A percentile compares a stretch with the other conserved stretches of the same genome.
phyloP scores from a whole-genome alignment of 2,888 invertebrate genomes.

The Danaus chrysippus region DNA sequence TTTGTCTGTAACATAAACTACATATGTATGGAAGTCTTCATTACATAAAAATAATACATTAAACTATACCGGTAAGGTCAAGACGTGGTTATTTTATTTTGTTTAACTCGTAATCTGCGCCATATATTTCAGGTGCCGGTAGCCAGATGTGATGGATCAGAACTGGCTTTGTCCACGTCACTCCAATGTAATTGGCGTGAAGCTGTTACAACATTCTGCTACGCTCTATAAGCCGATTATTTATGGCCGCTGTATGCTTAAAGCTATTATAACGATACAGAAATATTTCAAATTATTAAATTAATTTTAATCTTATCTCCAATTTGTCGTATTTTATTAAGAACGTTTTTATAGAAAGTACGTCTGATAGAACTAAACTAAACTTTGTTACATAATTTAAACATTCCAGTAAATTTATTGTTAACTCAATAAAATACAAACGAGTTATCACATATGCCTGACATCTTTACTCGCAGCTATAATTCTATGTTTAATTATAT shows the following conservation, averaged over 20 bases:
- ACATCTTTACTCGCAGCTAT: not conserved
- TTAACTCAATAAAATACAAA: not conserved
- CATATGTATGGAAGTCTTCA: too few species aligned
- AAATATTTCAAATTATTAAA: too few species aligned
- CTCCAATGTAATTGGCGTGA: constrained; percentile 43
- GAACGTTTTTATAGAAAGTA: too few species aligned
- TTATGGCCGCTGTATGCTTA: constrained; percentile 34
- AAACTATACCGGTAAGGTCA: not conserved
- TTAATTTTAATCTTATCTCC: too few species aligned
- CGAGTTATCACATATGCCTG: not conserved
- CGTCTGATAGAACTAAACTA: too few species aligned
- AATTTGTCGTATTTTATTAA: too few species aligned
- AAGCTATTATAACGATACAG: constrained; percentile 6
- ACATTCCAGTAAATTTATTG: not conserved
- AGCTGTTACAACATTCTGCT: constrained; percentile 38
- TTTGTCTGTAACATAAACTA: too few species aligned
- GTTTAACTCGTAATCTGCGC: not conserved
- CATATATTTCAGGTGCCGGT: constrained; percentile 6
- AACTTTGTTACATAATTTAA: too few species aligned
- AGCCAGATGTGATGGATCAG: constrained; percentile 2
- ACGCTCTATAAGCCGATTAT: constrained; percentile 43
- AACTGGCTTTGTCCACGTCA: constrained; percentile 14
- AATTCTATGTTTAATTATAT: constrained; percentile 2
- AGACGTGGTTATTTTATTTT: not conserved
- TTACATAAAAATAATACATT: too few species aligned